These are phyloP conservation scores for Nomada ruficornis DNA, from an alignment of 2,888 invertebrate genomes.

Conservation along the genomic window DNA sequence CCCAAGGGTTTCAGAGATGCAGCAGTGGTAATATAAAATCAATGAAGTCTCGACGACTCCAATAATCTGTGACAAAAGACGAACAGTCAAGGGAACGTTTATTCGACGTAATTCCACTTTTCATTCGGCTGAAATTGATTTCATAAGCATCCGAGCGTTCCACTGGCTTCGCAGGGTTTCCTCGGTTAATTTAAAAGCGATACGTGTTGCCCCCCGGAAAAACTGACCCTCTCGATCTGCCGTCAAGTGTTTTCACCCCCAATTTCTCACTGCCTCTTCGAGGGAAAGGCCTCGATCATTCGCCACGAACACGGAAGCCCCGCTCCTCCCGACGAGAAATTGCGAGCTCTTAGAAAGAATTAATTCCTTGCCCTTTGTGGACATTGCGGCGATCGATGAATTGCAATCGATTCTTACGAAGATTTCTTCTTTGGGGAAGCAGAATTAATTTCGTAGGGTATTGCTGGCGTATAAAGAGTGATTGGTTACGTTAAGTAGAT, in stretches of 20 bases:
- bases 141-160: conserved; percentile 6
- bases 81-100: conserved; percentile 21
- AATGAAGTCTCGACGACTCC: not conserved
- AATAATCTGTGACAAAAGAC: conserved; percentile 4
- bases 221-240: conserved; percentile 31
- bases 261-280: conserved; percentile 33
- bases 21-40: conserved; percentile 15
- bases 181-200: conserved; percentile 4
- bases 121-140: conserved; percentile 15
- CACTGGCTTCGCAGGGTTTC: not conserved
- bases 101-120: conserved; percentile 20
- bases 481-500: not conserved
- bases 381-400: not conserved
- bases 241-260: conserved; percentile 26
- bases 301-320: conserved; percentile 15
- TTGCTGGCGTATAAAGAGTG: not conserved
- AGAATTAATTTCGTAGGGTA: not conserved
- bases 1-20: not conserved
- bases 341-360: conserved; percentile 12
- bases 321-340: conserved; percentile 24
- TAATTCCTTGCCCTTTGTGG: conserved; percentile 1
- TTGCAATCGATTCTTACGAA: not conserved
- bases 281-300: conserved; percentile 10
- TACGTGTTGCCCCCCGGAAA: conserved; percentile 2
- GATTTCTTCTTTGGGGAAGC: not conserved